A percentile compares a stretch with the other conserved stretches of the same genome.
phyloP scores from a whole-genome alignment of 2,888 invertebrate species.

The Embidobia sp. region DNA sequence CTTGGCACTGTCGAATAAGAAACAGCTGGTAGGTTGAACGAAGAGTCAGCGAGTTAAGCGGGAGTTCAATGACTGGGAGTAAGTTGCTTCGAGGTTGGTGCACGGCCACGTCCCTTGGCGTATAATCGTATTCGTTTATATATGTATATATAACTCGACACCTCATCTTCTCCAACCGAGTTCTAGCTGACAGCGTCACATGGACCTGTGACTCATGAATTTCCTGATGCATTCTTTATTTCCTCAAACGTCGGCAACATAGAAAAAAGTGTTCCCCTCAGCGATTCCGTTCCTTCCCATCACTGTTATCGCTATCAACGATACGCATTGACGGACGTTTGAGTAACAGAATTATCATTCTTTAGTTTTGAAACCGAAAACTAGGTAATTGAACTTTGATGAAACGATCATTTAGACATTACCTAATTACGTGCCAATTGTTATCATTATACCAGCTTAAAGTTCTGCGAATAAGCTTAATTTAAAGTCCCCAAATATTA shows the following conservation, averaged over 20 bases:
- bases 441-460: no score
- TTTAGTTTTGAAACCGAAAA: no score
- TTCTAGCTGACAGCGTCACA: constrained; percentile 46
- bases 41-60: constrained; percentile 64
- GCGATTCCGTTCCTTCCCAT: no score
- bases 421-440: no score
- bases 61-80: constrained; percentile 80
- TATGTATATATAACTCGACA: constrained; percentile 58
- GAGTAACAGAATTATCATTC: no score
- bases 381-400: no score
- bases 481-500: no score
- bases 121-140: constrained; percentile 61
- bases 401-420: no score
- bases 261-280: background rate
- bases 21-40: constrained; percentile 80
- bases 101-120: constrained; percentile 62
- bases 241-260: background rate
- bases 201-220: constrained; percentile 64
- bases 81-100: constrained; percentile 67
- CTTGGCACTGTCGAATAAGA: constrained; percentile 70
- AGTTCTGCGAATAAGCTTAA: no score
- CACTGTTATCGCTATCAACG: no score
- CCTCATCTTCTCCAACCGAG: constrained; percentile 51
- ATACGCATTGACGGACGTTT: no score
- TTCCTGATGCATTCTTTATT: constrained; percentile 41